phyloP scores from a whole-genome alignment of 1,140 invertebrate genomes.

The Drosophila micromelanica region DNA sequence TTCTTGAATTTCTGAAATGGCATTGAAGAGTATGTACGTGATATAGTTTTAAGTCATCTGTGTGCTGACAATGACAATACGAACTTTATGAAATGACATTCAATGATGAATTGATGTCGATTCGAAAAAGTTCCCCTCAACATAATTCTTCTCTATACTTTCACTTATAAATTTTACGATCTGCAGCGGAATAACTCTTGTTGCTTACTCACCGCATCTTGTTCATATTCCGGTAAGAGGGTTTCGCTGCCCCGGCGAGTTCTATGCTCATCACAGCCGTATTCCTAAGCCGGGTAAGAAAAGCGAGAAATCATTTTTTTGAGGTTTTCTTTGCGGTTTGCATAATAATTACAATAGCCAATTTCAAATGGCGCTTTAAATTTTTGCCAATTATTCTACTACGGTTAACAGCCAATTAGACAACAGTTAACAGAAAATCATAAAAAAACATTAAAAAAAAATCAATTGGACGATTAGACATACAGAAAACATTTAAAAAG shows the following conservation, averaged over 20 bases:
- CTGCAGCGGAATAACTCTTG: background rate
- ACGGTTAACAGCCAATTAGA: slow-evolving; percentile 73
- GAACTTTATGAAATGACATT: slow-evolving; percentile 6
- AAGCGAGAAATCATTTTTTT: slow-evolving; percentile 57
- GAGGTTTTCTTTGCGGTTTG: slow-evolving; percentile 21
- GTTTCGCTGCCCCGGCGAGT: slow-evolving; percentile 87
- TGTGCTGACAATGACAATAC: slow-evolving; percentile 9
- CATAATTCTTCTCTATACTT: background rate
- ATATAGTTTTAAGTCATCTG: background rate
- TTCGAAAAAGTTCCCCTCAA: background rate
- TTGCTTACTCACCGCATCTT: slow-evolving; percentile 87
- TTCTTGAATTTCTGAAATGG: slow-evolving; percentile 8
- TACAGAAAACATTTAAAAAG: slow-evolving; percentile 31
- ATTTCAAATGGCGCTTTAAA: slow-evolving; percentile 32
- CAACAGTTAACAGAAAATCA: slow-evolving; percentile 51
- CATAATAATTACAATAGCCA: slow-evolving; percentile 16
- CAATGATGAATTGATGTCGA: background rate
- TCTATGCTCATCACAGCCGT: slow-evolving; percentile 87
- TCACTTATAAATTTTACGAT: background rate
- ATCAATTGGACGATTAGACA: slow-evolving; percentile 46
- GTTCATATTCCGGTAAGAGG: slow-evolving; percentile 88
- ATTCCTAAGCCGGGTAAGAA: slow-evolving; percentile 84
- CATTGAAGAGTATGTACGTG: background rate
- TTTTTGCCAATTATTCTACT: slow-evolving; percentile 43
- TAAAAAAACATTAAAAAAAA: slow-evolving; percentile 40